These are phyloP conservation scores for Temnothorax ravouxi DNA, from an alignment of 2,888 invertebrate species.

Conservation along the genomic window DNA sequence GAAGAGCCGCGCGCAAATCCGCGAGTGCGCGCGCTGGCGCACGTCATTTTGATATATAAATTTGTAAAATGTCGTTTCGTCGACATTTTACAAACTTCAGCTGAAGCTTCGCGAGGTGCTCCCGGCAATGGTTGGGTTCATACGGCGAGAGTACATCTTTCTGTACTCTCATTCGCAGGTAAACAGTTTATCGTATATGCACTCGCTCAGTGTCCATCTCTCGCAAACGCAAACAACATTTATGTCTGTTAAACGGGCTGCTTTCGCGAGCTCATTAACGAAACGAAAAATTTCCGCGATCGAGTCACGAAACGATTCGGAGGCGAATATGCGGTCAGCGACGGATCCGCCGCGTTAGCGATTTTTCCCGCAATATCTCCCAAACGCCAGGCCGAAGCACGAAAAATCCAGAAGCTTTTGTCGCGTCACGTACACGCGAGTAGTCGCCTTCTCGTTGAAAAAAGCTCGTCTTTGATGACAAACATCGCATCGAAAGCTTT, in stretches of 20 bases:
- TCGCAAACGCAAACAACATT: slow-evolving; percentile 37
- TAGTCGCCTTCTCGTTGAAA: slow-evolving; percentile 63
- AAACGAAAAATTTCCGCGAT: slow-evolving; percentile 18
- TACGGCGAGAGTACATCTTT: slow-evolving; percentile 5
- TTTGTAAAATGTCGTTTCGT: slow-evolving; percentile 30
- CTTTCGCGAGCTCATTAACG: slow-evolving; percentile 26
- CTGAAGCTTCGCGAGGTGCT: neutral
- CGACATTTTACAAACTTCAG: neutral
- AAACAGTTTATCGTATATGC: slow-evolving; percentile 37
- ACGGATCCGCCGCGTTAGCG: slow-evolving; percentile 29
- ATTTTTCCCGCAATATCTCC: slow-evolving; percentile 56
- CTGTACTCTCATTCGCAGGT: slow-evolving; percentile 1
- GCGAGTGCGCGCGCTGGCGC: neutral
- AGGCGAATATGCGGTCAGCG: neutral
- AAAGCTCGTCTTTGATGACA: slow-evolving; percentile 70
- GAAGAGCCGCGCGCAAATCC: slow-evolving; percentile 6
- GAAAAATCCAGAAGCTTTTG: slow-evolving; percentile 61
- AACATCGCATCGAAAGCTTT: slow-evolving; percentile 73
- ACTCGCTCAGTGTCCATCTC: slow-evolving; percentile 1
- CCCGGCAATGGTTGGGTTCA: neutral
- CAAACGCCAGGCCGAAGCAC: slow-evolving; percentile 13
- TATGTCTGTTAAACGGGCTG: slow-evolving; percentile 16
- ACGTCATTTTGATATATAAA: slow-evolving; percentile 50
- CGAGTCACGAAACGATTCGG: slow-evolving; percentile 8
- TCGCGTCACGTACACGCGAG: slow-evolving; percentile 58